Percentiles rank a stretch among this genome's conserved stretches.
These are phyloP conservation scores for Bubo blakistoni DNA, from an alignment of 2,113 vertebrate species.

Conservation along the genomic window DNA sequence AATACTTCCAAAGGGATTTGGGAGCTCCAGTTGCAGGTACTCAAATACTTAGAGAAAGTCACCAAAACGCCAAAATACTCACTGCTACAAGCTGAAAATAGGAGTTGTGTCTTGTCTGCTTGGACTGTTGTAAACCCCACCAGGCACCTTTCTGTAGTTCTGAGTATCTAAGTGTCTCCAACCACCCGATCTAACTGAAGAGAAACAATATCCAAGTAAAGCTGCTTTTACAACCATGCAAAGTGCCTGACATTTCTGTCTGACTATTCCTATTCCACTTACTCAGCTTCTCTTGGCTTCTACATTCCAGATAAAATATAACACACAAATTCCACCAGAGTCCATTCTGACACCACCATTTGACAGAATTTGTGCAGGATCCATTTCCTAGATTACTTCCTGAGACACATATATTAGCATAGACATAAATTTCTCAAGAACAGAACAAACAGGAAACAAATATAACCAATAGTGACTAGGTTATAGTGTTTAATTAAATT, in stretches of 20 bases:
- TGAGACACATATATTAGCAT: not conserved
- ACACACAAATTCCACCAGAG: not conserved
- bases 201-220: not conserved
- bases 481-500: slow-evolving; percentile 62
- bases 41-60: not conserved
- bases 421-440: slow-evolving; percentile 29
- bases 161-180: not conserved
- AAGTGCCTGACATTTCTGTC: not conserved
- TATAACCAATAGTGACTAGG: slow-evolving; percentile 55
- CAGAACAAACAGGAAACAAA: slow-evolving; percentile 25
- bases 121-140: not conserved
- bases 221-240: not conserved
- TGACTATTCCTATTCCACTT: not conserved
- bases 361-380: not conserved
- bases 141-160: not conserved
- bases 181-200: not conserved
- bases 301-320: not conserved
- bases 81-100: not conserved
- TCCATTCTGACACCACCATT: not conserved
- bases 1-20: not conserved
- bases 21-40: not conserved
- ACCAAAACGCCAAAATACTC: not conserved
- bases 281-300: not conserved
- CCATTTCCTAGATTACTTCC: not conserved
- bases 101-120: not conserved